Conservation (phyloP, 92 coral and sea anemone genomes). For the Phenganax marumi region DNA sequence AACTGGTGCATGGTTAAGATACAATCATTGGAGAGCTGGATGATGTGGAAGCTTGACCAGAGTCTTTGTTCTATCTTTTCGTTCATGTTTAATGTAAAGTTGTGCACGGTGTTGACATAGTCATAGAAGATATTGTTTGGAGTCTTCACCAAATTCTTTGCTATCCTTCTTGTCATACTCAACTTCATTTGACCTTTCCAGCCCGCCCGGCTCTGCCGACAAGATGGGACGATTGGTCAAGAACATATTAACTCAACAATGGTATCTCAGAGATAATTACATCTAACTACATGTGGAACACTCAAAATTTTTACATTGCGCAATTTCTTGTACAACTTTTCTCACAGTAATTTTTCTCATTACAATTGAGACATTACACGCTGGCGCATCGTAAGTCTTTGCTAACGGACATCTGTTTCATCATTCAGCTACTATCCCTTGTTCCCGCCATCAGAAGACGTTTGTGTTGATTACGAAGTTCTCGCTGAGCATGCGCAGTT, state of each 20-base stretch:
- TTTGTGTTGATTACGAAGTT: slow-evolving; percentile 81
- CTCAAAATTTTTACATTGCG: neutral
- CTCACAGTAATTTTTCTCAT: neutral
- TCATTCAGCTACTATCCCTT: slow-evolving; percentile 77
- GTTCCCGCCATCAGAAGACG: slow-evolving; percentile 90
- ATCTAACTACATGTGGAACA: neutral
- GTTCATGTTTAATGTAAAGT: neutral
- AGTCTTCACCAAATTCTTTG: neutral
- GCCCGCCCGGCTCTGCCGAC: slow-evolving; percentile 98
- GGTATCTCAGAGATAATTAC: slow-evolving; percentile 43
- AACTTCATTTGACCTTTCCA: slow-evolving; percentile 22
- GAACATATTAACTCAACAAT: slow-evolving; percentile 83
- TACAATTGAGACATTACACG: neutral
- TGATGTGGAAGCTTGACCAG: no score
- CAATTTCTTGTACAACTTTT: no score
- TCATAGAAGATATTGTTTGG: neutral
- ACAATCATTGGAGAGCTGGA: neutral
- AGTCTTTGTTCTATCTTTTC: no score
- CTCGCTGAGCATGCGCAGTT: slow-evolving; percentile 69
- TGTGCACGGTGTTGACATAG: neutral
- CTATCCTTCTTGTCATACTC: neutral
- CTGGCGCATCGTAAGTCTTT: neutral
- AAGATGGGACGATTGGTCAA: slow-evolving; percentile 89
- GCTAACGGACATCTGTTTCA: neutral
- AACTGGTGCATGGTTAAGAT: neutral